Percentiles rank a stretch among this genome's conserved stretches.
phyloP scores from a whole-genome alignment of 1,140 invertebrate genomes.

The Lucilia cuprina region DNA sequence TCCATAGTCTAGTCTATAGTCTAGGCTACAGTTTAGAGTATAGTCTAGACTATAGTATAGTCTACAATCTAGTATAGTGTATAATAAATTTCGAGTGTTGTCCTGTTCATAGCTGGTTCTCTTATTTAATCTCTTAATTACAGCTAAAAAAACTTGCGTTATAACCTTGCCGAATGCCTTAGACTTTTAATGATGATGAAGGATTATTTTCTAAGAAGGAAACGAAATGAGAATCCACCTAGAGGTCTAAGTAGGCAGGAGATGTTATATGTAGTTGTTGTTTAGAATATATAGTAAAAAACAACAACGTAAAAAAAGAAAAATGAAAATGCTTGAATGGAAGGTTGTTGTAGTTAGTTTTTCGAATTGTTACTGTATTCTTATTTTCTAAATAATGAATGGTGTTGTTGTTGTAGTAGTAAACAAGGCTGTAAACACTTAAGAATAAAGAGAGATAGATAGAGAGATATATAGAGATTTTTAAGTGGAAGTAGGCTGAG shows the following conservation, averaged over 20 bases:
- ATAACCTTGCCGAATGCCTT: slow-evolving; percentile 6
- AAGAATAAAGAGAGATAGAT: not conserved
- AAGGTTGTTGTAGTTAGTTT: not conserved
- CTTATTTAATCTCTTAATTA: not conserved
- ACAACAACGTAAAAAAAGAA: not conserved
- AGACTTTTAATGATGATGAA: slow-evolving; percentile 17
- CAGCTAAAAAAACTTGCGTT: not conserved
- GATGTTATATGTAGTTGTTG: not conserved
- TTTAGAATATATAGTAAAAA: not conserved
- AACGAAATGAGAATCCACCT: not conserved
- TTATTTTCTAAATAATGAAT: not conserved
- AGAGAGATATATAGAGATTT: not conserved
- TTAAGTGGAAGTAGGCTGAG: slow-evolving; percentile 9
- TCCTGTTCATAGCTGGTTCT: not conserved
- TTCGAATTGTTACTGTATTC: slow-evolving; percentile 1
- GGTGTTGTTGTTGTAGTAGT: not conserved
- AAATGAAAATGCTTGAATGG: slow-evolving; percentile 14
- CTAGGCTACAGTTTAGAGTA: no score
- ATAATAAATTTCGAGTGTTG: no score
- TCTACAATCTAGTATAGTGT: no score
- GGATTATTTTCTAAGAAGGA: slow-evolving; percentile 2
- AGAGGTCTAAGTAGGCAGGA: not conserved
- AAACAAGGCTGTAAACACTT: not conserved
- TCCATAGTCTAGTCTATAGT: no score
- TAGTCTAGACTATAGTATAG: no score